Evolutionary conservation across 1,140 invertebrate species (phyloP), one percentile per base, ranked within the genome.

Genomic region (Drosophila funebris): DNA sequence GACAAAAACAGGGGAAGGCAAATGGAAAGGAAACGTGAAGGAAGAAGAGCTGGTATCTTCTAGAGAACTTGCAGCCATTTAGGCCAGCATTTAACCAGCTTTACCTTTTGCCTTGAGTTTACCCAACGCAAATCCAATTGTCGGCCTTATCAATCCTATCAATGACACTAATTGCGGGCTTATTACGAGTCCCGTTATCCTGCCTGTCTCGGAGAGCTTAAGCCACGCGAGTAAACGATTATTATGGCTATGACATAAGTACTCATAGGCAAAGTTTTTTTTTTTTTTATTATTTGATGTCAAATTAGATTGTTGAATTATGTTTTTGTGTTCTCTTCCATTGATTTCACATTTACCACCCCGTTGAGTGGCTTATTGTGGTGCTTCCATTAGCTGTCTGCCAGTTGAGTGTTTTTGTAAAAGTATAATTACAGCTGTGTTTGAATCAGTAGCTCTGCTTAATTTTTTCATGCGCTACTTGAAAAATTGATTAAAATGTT

Each of bases 151-250:
- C 73, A 61, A 71, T 53, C 81, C 62, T 61, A 78, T 78, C 61
- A 74, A 48, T 87, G 83, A 88, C 83, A 82, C 75, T 87, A 87
- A 87, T 87, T 87, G 82, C 78, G 48, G 75, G 75, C 78, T 87
- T 87, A 88, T 88, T 84, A 85, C 76, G 44, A 22, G 22, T 77
- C 48, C 64, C 52, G 43, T 48, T 67, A 69, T 72, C 69, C 43
- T 50, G 48, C 18, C 18, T 36, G 39, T 8, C 27, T 33, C 37
- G 11, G 24, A 2, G 20, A 29, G 24, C 39, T 37, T 37, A 18
- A 50, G 63, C 78, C 82, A 87, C 76, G 83, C 83, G 44, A 87
- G 56, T 67, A 67, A 62, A 46, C 78, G 78, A 83, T 87, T 87
- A 85, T 77, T 64, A 61, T 36, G 11, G 13, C 13, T 13, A 13